Evolutionary conservation across 2,113 vertebrate species (phyloP), one percentile per base, ranked within the genome.

Genomic region (Equus quagga): DNA sequence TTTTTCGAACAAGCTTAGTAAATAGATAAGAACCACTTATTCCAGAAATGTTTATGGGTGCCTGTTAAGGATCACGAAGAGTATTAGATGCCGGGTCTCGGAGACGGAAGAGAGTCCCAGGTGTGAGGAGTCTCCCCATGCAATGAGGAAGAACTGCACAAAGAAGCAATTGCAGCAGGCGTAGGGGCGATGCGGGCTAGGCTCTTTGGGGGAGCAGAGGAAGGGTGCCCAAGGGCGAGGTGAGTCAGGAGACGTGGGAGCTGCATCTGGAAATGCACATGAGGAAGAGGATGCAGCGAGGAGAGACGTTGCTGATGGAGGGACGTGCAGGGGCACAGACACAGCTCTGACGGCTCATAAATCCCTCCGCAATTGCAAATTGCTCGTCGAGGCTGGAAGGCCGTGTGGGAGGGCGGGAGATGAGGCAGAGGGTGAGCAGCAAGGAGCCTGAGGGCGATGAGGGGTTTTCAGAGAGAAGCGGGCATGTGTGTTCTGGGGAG

Each of bases 131-230:
- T 65, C 60, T 15, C 56, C 64, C 65, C 8, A 23, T 2, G 18
- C n/a, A 54, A 14, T 18, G 33, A 76, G 60, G 84, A 67, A 49
- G 36, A 44, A 13, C n/a, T 24, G 10, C 19, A 58, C 44, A 12
- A 70, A 44, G 54, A 26, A 33, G 1, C 76, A 23, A 51, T 11
- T 33, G 41, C 12, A n/a, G 33, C 33, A 33, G 12, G 12, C 19
- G 0, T 0, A 24, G 67, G 85, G 3, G 41, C 46, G 17, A 0
- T 2, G 10, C 17, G 10, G 4, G 10, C 60, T 1, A 13, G 44
- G 84, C 65, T 33, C 33, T 23, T 17, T 23, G 28, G 65, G 49
- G 41, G 14, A 11, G 41, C 13, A 3, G 58, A 60, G 49, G 17
- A 60, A 41, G 18, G 31, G 64, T 8, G 7, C 60, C 28, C 18